Base-by-base conservation (phyloP, 2,113 vertebrate species). In the Hydrolagus affinis region DNA sequence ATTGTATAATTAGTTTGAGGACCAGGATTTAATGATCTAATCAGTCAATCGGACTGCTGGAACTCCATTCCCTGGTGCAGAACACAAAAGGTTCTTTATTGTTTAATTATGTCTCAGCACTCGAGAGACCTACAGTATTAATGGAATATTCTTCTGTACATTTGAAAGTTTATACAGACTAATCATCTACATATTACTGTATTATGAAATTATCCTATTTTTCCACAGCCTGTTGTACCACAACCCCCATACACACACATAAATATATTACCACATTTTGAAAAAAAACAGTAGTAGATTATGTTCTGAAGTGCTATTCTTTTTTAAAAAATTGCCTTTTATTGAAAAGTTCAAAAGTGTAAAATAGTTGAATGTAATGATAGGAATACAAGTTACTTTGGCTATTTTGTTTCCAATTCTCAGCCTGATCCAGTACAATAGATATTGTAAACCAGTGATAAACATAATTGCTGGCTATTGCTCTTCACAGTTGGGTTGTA, bases 11-110 rank as follows among this genome's bases (percentile, higher is more conserved):
- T 60, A 15, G 57, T 19, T 12, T 60, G 75, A 25, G 57, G 57
- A 14, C 76, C 76, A 62, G 25, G 76, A 78, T 6, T 19, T 78
- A n/a, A 78, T 56, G 73, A 9, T 62, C n/a, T 78, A n/a, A 62
- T 60, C 57, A 11, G 14, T 78, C 76, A 78, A 4, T 75, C 21
- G 56, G n/a, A 21, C 17, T 30, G 72, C 72, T 32, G 4, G 70
- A 32, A 21, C 72, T 56, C 73, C 21, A 44, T 21, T 72, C 30
- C 12, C 25, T 72, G 70, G 25, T 75, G 2, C 6, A n/a, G 73
- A 75, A 10, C 73, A 56, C 8, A 75, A 75, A 21, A 21, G 44
- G 44, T 10, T n/a, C 19, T 75, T 10, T 57, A 17, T 44, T 44
- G 44, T 44, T 10, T n/a, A 56, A 75, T 75, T 56, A n/a, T 44